Percentiles rank a stretch among this genome's conserved stretches.
phyloP scores from a whole-genome alignment of 2,113 vertebrate species.

The Pipra filicauda region DNA sequence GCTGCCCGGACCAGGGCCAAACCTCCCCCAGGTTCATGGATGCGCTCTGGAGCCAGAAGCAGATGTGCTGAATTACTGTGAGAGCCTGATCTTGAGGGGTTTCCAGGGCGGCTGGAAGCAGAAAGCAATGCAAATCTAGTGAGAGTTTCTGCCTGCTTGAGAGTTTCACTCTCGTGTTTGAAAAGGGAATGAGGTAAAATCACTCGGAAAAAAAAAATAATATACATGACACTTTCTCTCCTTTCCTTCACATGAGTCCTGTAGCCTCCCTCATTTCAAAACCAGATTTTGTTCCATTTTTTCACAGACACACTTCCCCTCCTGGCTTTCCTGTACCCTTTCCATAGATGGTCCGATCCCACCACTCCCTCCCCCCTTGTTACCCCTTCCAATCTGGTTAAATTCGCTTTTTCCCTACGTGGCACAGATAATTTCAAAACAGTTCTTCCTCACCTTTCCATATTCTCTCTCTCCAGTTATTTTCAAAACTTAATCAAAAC shows the following conservation, averaged over 20 bases:
- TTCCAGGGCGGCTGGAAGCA: constrained; percentile 14
- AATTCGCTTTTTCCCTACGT: background rate
- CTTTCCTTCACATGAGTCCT: background rate
- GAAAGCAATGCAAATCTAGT: background rate
- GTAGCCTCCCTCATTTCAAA: background rate
- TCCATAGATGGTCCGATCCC: background rate
- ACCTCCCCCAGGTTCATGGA: background rate
- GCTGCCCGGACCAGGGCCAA: background rate
- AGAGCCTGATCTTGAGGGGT: background rate
- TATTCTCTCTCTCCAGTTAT: background rate
- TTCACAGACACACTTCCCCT: background rate
- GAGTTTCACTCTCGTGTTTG: background rate
- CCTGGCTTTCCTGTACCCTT: background rate
- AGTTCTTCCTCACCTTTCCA: background rate
- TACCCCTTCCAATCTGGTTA: background rate
- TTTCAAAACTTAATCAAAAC: background rate
- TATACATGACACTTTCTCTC: background rate
- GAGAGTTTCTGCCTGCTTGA: background rate
- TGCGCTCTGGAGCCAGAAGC: background rate
- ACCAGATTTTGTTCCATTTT: background rate
- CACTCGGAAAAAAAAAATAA: background rate
- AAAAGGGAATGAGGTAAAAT: background rate
- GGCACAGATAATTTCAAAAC: background rate
- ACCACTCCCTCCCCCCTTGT: background rate
- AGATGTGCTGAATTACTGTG: constrained; percentile 9